Conservation (phyloP, 2,113 vertebrate genomes). For the Smithornis capensis region DNA sequence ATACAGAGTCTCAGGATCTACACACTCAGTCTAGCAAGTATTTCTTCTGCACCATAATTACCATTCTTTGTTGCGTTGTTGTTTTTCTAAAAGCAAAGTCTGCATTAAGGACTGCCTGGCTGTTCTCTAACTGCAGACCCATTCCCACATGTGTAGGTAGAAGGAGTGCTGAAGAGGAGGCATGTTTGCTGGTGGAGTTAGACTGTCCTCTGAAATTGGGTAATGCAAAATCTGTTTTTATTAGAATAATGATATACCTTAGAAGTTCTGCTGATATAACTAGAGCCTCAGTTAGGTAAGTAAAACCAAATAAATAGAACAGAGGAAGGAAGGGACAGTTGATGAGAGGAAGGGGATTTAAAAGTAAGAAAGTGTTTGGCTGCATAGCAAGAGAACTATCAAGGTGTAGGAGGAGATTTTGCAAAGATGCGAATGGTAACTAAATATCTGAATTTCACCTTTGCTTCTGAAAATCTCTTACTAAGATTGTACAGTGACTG, state of each 20-base stretch:
- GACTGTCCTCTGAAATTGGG: not conserved
- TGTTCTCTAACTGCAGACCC: not conserved
- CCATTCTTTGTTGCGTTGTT: not conserved
- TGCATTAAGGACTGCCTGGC: not conserved
- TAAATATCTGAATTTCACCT: not conserved
- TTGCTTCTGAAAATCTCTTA: slow-evolving; percentile 1
- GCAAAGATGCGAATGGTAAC: not conserved
- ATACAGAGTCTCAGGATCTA: not conserved
- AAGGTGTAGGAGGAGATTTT: slow-evolving; percentile 16
- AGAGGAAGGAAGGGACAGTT: not conserved
- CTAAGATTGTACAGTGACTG: not conserved
- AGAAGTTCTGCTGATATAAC: not conserved
- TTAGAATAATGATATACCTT: not conserved
- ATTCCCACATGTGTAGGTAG: not conserved
- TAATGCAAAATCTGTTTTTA: not conserved
- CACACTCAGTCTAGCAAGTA: not conserved
- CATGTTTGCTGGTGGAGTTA: not conserved
- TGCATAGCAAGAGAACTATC: not conserved
- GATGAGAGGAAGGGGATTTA: not conserved
- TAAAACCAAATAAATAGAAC: not conserved
- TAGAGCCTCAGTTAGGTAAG: not conserved
- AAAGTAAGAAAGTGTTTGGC: not conserved
- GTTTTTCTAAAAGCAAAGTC: not conserved
- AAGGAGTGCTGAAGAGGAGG: not conserved
- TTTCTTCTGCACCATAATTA: not conserved